Conservation (phyloP, 2,888 invertebrate species). For the Mimumesa dahlbomi region DNA sequence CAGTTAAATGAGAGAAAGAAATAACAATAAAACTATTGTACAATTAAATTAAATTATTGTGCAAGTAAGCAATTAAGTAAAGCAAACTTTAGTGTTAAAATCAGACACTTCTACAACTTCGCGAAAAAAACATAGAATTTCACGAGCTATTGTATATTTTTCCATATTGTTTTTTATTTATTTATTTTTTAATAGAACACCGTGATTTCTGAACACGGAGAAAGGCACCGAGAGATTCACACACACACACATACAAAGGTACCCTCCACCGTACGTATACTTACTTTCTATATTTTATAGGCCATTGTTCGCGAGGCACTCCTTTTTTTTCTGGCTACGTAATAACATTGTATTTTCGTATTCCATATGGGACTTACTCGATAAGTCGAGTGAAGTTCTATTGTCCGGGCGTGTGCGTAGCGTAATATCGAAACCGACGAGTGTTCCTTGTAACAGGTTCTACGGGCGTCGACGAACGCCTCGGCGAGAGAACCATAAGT, state of each 20-base stretch:
- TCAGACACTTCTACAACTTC: no score
- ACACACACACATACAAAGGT: neutral
- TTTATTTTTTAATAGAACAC: neutral
- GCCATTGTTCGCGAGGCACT: constrained; percentile 11
- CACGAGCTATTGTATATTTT: neutral
- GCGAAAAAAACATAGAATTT: neutral
- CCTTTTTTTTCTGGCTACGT: neutral
- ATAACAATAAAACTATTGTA: no score
- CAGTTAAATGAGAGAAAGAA: no score
- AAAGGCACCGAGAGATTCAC: constrained; percentile 5
- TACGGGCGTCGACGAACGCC: no score
- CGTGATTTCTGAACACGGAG: constrained; percentile 15
- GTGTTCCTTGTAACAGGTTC: neutral
- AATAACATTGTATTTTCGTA: neutral
- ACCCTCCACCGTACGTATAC: neutral
- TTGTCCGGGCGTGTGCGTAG: neutral
- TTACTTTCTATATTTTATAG: neutral
- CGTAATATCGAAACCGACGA: neutral
- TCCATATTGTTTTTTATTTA: no score
- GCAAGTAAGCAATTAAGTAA: no score
- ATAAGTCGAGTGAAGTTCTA: neutral
- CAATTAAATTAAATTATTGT: no score
- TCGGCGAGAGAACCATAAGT: no score
- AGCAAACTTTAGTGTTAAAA: no score
- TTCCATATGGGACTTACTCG: neutral